These are phyloP conservation scores for Ceramica pisi DNA, from an alignment of 2,888 invertebrate species.

Conservation along the genomic window DNA sequence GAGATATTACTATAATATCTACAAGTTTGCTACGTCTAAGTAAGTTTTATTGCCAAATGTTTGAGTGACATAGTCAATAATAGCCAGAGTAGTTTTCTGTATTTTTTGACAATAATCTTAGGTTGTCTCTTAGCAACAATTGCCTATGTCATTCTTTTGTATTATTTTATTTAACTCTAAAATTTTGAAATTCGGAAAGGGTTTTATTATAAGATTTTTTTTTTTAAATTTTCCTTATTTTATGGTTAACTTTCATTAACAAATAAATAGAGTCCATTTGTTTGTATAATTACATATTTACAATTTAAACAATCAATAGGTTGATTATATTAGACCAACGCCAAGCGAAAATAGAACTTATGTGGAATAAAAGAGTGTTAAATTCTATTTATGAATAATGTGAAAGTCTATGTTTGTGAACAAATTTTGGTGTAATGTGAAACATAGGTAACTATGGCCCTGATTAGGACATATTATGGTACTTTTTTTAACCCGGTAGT, in stretches of 20 bases:
- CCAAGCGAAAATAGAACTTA: slow-evolving; percentile 12
- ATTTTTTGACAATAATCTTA: neutral
- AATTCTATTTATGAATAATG: neutral
- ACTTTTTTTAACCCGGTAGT: no score
- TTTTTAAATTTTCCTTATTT: slow-evolving; percentile 21
- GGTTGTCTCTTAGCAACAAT: neutral
- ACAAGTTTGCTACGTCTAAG: slow-evolving; percentile 47
- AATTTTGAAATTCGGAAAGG: slow-evolving; percentile 41
- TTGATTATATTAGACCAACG: neutral
- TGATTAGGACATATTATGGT: neutral
- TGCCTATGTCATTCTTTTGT: neutral
- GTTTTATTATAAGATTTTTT: slow-evolving; percentile 3
- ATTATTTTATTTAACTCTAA: slow-evolving; percentile 5
- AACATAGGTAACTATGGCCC: neutral
- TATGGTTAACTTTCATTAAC: slow-evolving; percentile 57
- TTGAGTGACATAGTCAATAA: slow-evolving; percentile 14
- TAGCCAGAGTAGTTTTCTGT: neutral
- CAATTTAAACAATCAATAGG: slow-evolving; percentile 17
- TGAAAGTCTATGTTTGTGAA: neutral
- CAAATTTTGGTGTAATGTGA: neutral
- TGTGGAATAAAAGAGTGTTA: neutral
- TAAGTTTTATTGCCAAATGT: slow-evolving; percentile 55
- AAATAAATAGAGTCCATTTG: slow-evolving; percentile 53
- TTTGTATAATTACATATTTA: slow-evolving; percentile 43
- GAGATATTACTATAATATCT: slow-evolving; percentile 57